Percentiles rank a stretch among this genome's conserved stretches.
Conservation (phyloP, 2,113 vertebrate genomes). For the Copsychus sechellarum region DNA sequence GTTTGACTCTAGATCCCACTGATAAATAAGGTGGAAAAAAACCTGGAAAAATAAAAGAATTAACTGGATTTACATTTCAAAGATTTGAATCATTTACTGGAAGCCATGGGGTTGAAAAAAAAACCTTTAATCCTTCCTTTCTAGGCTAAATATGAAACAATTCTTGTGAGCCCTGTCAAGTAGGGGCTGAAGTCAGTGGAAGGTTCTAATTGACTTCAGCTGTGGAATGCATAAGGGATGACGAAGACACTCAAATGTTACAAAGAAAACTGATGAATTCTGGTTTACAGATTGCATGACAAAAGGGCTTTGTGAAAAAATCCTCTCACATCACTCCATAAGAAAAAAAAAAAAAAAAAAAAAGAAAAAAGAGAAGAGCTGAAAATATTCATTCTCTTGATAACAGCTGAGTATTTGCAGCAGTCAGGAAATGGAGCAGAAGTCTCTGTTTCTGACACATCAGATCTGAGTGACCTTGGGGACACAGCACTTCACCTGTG, state of each 20-base stretch:
- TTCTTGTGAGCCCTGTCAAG: not conserved
- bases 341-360: not conserved
- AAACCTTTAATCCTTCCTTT: constrained; percentile 20
- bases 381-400: not conserved
- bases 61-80: not conserved
- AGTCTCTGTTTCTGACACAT: not conserved
- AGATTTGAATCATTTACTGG: not conserved
- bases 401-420: not conserved
- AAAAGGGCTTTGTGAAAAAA: constrained; percentile 39
- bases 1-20: not conserved
- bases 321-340: not conserved
- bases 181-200: not conserved
- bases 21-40: not conserved
- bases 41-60: not conserved
- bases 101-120: not conserved
- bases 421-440: not conserved
- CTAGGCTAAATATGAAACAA: not conserved
- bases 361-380: not conserved
- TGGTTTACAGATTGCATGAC: not conserved
- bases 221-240: not conserved
- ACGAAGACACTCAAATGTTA: not conserved
- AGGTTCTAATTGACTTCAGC: constrained; percentile 41
- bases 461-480: not conserved
- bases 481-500: rapidly evolving
- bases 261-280: constrained; percentile 29